phyloP scores from a whole-genome alignment of 2,888 invertebrate genomes.

The Trissolcus brochymenae region DNA sequence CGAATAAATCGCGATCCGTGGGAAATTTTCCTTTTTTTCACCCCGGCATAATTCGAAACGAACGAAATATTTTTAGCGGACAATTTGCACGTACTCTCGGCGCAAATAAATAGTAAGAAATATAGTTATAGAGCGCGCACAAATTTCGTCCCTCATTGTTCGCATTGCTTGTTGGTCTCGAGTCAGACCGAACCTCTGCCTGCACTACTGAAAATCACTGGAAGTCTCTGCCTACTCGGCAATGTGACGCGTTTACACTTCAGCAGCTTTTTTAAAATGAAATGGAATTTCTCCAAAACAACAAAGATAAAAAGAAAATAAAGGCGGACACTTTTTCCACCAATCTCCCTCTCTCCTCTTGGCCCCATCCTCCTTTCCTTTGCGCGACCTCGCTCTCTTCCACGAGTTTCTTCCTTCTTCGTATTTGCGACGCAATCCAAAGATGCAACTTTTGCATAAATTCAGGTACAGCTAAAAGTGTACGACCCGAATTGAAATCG shows the following conservation, averaged over 20 bases:
- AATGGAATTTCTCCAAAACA: slow-evolving; percentile 58
- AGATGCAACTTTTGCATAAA: slow-evolving; percentile 56
- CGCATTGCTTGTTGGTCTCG: slow-evolving; percentile 37
- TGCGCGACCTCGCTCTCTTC: neutral
- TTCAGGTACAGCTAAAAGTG: slow-evolving; percentile 53
- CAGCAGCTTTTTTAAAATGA: slow-evolving; percentile 56
- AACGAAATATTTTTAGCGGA: neutral
- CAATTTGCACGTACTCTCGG: slow-evolving; percentile 22
- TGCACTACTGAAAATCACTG: slow-evolving; percentile 55
- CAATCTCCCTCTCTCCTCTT: neutral
- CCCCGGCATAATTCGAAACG: too few species aligned
- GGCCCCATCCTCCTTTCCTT: neutral
- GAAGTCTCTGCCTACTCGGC: slow-evolving; percentile 58
- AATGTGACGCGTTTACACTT: slow-evolving; percentile 57
- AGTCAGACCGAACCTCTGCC: slow-evolving; percentile 32
- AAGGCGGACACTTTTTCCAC: slow-evolving; percentile 29
- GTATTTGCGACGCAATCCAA: slow-evolving; percentile 55
- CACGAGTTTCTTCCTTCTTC: slow-evolving; percentile 22
- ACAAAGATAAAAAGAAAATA: slow-evolving; percentile 54
- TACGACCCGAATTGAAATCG: slow-evolving; percentile 48
- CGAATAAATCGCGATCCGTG: too few species aligned
- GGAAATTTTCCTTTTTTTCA: too few species aligned
- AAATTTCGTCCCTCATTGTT: slow-evolving; percentile 42
- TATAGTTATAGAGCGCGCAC: slow-evolving; percentile 25
- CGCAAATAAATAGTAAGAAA: slow-evolving; percentile 18